A percentile compares a stretch with the other conserved stretches of the same genome.
Evolutionary conservation across 2,888 invertebrate genomes (phyloP).

Genomic region (Pachliopta kotzebuea): DNA sequence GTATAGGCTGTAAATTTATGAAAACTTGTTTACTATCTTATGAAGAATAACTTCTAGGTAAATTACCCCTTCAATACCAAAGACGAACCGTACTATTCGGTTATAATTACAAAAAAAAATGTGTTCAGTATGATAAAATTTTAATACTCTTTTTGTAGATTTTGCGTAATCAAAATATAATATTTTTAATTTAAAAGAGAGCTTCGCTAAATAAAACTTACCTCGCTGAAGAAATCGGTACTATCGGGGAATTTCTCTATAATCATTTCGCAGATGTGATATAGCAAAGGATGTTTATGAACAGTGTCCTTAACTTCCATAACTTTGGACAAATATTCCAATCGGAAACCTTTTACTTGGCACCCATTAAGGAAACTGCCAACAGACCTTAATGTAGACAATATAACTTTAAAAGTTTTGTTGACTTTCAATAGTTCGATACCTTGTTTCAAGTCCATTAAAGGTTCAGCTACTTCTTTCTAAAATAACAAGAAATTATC

Average conservation of each 20-base stretch:
- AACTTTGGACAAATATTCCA: slow-evolving; percentile 98
- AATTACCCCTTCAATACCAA: no score
- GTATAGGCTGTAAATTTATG: neutral
- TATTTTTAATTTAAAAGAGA: no score
- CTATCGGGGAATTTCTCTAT: slow-evolving; percentile 97
- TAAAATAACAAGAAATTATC: slow-evolving; percentile 39
- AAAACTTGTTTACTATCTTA: no score
- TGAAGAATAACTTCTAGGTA: no score
- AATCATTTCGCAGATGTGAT: slow-evolving; percentile 98
- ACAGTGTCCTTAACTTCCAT: slow-evolving; percentile 99
- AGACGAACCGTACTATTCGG: no score
- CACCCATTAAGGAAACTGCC: slow-evolving; percentile 98
- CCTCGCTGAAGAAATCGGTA: slow-evolving; percentile 98
- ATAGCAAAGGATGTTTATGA: slow-evolving; percentile 98
- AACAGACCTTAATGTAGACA: slow-evolving; percentile 95
- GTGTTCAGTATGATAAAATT: no score
- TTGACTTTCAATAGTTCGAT: slow-evolving; percentile 94
- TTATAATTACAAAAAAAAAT: no score
- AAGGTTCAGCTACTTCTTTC: slow-evolving; percentile 98
- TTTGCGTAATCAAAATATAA: no score
- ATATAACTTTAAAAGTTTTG: slow-evolving; percentile 96
- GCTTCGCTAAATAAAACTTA: slow-evolving; percentile 54
- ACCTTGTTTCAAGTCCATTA: slow-evolving; percentile 99
- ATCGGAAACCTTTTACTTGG: slow-evolving; percentile 96
- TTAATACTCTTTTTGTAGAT: no score